phyloP scores from a whole-genome alignment of 2,113 vertebrate genomes.

The Prionailurus viverrinus region DNA sequence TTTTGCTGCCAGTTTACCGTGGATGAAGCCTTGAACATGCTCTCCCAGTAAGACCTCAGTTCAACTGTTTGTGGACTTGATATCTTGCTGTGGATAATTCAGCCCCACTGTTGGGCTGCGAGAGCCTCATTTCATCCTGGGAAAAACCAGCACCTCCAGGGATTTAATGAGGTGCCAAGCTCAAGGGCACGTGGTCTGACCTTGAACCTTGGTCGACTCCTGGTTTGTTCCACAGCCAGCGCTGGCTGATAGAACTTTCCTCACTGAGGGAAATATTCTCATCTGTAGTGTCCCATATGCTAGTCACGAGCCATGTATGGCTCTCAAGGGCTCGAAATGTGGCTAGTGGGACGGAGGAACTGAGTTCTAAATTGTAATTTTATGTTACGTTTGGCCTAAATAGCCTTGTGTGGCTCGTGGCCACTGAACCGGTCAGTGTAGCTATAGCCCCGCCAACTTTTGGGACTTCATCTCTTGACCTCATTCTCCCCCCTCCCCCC shows the following conservation, averaged over 20 bases:
- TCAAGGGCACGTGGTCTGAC: background rate
- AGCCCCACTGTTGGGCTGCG: background rate
- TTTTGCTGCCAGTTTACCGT: conserved; percentile 15
- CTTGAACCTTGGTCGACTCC: background rate
- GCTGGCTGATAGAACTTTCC: background rate
- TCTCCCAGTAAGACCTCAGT: background rate
- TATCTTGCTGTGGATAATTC: background rate
- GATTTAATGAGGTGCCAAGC: background rate
- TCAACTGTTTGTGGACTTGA: background rate
- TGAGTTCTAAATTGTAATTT: background rate
- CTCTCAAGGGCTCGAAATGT: background rate
- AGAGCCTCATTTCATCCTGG: conserved; percentile 11
- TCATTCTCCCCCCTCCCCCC: background rate
- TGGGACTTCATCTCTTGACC: conserved; percentile 27
- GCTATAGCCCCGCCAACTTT: background rate
- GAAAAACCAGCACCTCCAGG: background rate
- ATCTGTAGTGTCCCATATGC: accelerated
- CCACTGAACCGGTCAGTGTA: background rate
- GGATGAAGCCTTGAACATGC: background rate
- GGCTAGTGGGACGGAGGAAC: background rate
- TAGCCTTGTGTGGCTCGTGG: background rate
- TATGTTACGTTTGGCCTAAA: background rate
- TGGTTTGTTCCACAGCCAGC: background rate
- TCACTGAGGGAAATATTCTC: background rate
- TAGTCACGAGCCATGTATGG: background rate